These are phyloP conservation scores for Drosophila melanica DNA, from an alignment of 1,140 invertebrate species.

Conservation along the genomic window DNA sequence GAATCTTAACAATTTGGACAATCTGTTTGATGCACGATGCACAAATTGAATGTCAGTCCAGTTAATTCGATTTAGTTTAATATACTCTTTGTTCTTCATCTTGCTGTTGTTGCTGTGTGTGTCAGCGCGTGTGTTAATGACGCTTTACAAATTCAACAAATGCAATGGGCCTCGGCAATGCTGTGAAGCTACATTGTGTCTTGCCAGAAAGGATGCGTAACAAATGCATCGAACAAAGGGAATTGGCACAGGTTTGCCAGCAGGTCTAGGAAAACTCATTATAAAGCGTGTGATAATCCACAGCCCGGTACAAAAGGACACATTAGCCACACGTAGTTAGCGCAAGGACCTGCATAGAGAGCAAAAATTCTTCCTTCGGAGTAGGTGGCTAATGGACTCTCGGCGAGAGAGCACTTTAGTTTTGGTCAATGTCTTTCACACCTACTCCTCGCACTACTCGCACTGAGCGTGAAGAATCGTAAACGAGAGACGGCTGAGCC, in stretches of 20 bases:
- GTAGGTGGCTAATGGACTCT: conserved; percentile 76
- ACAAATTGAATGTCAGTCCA: conserved; percentile 65
- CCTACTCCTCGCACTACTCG: conserved; percentile 42
- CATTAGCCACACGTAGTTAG: conserved; percentile 82
- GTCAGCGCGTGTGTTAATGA: conserved; percentile 60
- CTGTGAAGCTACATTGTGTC: conserved; percentile 53
- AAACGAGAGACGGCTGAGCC: conserved; percentile 19
- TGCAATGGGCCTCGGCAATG: not conserved
- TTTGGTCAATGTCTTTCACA: conserved; percentile 80
- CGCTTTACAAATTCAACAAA: conserved; percentile 47
- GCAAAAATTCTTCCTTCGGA: conserved; percentile 34
- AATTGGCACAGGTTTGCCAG: conserved; percentile 80
- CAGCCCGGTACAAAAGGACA: conserved; percentile 63
- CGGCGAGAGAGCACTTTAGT: conserved; percentile 61
- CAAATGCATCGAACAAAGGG: conserved; percentile 52
- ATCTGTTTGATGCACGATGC: conserved; percentile 26
- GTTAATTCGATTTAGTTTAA: conserved; percentile 78
- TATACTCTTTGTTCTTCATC: conserved; percentile 53
- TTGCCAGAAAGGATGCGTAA: conserved; percentile 54
- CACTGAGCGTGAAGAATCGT: conserved; percentile 71
- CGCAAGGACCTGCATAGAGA: conserved; percentile 54
- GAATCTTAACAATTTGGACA: too few relatives aligned
- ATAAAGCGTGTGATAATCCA: conserved; percentile 78
- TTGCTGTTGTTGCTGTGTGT: conserved; percentile 40
- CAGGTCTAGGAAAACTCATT: conserved; percentile 68